Evolutionary conservation across 1,140 invertebrate genomes (phyloP).

Genomic region (Drosophila athabasca): DNA sequence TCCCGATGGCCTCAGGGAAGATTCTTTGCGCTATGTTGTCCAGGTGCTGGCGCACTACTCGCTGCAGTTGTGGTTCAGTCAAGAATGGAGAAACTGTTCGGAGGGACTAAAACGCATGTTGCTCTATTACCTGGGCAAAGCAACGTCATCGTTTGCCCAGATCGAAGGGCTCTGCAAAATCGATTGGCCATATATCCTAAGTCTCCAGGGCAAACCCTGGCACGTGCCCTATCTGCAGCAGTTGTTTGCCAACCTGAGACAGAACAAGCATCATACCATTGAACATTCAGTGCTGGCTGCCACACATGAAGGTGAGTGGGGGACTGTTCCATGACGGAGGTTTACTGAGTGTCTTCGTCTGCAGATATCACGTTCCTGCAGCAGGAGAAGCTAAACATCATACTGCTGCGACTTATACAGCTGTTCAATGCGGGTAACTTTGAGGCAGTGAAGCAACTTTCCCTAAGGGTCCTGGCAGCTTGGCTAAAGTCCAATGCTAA

Average conservation of each 20-base stretch:
- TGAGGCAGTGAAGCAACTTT: slow-evolving; percentile 70
- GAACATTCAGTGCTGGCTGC: slow-evolving; percentile 64
- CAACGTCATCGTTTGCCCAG: slow-evolving; percentile 27
- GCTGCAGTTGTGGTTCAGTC: slow-evolving; percentile 68
- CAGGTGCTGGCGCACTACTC: slow-evolving; percentile 63
- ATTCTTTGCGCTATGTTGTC: slow-evolving; percentile 44
- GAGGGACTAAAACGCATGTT: slow-evolving; percentile 45
- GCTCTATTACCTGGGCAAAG: slow-evolving; percentile 50
- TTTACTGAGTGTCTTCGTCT: neutral
- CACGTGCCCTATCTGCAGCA: slow-evolving; percentile 58
- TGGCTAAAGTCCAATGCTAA: slow-evolving; percentile 54
- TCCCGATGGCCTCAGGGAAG: slow-evolving; percentile 24
- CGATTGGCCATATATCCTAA: slow-evolving; percentile 68
- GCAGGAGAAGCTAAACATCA: slow-evolving; percentile 54
- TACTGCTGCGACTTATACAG: slow-evolving; percentile 65
- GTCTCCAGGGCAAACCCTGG: slow-evolving; percentile 60
- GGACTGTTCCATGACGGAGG: neutral
- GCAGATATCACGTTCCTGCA: slow-evolving; percentile 58
- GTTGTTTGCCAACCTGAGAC: slow-evolving; percentile 35
- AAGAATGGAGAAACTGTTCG: slow-evolving; percentile 66
- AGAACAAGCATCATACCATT: slow-evolving; percentile 58
- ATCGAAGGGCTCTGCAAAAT: slow-evolving; percentile 49
- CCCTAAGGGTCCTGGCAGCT: slow-evolving; percentile 65
- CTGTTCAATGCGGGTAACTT: slow-evolving; percentile 70
- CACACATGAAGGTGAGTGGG: slow-evolving; percentile 45